A percentile compares a stretch with the other conserved stretches of the same genome.
These are phyloP conservation scores for Galeopsomyia nigrocyanea DNA, from an alignment of 2,888 invertebrate species.

Conservation along the genomic window DNA sequence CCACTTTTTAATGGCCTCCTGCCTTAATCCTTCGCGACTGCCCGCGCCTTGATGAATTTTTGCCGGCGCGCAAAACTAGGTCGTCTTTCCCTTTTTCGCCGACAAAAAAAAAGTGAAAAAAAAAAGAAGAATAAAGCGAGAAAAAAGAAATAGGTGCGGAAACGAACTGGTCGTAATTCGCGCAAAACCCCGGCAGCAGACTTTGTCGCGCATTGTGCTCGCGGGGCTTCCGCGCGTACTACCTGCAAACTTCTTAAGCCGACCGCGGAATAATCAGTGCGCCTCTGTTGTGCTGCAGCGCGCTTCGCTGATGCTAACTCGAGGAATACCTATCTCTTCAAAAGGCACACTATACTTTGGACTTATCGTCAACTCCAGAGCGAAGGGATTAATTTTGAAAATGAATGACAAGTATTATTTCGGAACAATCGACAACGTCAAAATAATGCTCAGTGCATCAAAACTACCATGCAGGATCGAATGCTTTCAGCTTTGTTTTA, in stretches of 20 bases:
- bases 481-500: too few species aligned
- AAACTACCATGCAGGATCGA: too few species aligned
- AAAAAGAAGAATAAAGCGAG: background rate
- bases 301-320: background rate
- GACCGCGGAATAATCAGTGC: constrained; percentile 13
- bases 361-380: too few species aligned
- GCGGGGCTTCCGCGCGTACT: constrained; percentile 7
- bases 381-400: background rate
- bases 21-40: background rate
- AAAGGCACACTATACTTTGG: background rate
- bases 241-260: constrained; percentile 1
- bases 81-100: background rate
- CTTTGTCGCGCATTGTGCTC: background rate
- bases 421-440: background rate
- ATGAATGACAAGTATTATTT: background rate
- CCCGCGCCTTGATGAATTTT: constrained; percentile 30
- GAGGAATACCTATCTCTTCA: constrained; percentile 11
- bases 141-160: constrained; percentile 39
- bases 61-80: constrained; percentile 8
- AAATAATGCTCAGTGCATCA: too few species aligned
- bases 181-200: constrained; percentile 21
- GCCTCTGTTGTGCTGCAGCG: background rate
- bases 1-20: constrained; percentile 29
- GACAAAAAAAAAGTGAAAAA: background rate
- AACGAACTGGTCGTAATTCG: constrained; percentile 23